Conservation (phyloP, 2,797 vertebrate species). For the Lophius americanus region DNA sequence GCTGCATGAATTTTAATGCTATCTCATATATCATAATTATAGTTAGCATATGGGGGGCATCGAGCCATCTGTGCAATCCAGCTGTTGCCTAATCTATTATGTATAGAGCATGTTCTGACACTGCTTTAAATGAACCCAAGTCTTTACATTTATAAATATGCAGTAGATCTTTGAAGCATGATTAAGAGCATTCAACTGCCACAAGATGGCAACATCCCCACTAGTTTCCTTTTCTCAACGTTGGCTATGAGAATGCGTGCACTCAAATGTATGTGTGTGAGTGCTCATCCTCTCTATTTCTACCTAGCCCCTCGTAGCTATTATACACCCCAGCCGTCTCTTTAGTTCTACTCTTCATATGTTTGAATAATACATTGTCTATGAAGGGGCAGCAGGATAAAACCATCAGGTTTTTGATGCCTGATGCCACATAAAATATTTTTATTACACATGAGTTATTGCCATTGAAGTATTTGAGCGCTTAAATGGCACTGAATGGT, state of each 20-base stretch:
- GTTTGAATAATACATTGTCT: slow-evolving; percentile 40
- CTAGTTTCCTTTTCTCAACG: slow-evolving; percentile 21
- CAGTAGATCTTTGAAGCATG: background rate
- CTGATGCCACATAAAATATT: slow-evolving; percentile 26
- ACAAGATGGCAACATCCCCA: slow-evolving; percentile 74
- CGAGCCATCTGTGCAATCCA: slow-evolving; percentile 62
- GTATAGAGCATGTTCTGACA: background rate
- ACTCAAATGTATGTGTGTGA: slow-evolving; percentile 4
- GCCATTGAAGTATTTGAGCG: slow-evolving; percentile 23
- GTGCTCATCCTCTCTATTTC: slow-evolving; percentile 12
- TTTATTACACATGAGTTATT: slow-evolving; percentile 28
- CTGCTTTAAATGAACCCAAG: background rate
- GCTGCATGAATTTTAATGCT: slow-evolving; percentile 58
- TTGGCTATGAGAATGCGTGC: background rate
- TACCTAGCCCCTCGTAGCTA: slow-evolving; percentile 29
- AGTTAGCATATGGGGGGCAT: slow-evolving; percentile 46
- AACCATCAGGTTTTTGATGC: slow-evolving; percentile 34
- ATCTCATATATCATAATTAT: slow-evolving; percentile 50
- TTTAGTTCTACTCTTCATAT: slow-evolving; percentile 9
- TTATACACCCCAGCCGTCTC: slow-evolving; percentile 28
- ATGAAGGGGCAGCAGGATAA: slow-evolving; percentile 19
- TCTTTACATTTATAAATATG: slow-evolving; percentile 15
- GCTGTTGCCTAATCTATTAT: slow-evolving; percentile 32
- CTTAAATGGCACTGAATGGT: slow-evolving; percentile 19
- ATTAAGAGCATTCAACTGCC: slow-evolving; percentile 23